Percentiles rank a stretch among this genome's conserved stretches.
These are phyloP conservation scores for Pyralis farinalis DNA, from an alignment of 2,888 invertebrate genomes.

Conservation along the genomic window DNA sequence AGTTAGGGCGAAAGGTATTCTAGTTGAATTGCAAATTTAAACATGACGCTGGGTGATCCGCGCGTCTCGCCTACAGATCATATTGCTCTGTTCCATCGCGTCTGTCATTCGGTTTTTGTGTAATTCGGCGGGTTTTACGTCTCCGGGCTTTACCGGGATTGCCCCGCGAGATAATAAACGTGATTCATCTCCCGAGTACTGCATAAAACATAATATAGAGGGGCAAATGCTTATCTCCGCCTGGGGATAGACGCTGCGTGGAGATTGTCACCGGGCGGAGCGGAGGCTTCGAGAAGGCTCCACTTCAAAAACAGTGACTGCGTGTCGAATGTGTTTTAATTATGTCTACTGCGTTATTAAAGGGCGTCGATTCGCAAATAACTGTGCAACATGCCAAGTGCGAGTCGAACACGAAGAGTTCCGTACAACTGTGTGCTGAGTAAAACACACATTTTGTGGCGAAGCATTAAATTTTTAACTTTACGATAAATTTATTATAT, in stretches of 20 bases:
- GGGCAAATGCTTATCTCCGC: background rate
- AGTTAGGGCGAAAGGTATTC: conserved; percentile 35
- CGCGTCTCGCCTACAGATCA: background rate
- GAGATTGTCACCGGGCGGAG: background rate
- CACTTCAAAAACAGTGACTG: too few species aligned
- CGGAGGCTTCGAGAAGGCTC: background rate
- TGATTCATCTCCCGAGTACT: background rate
- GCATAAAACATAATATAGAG: conserved; percentile 5
- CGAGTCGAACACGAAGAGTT: too few species aligned
- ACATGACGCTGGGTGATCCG: conserved; percentile 36
- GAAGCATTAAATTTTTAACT: too few species aligned
- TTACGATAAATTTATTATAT: too few species aligned
- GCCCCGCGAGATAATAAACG: background rate
- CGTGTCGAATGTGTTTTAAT: too few species aligned
- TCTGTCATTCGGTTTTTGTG: conserved; percentile 3
- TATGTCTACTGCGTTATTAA: too few species aligned
- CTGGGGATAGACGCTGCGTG: background rate
- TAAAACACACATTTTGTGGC: too few species aligned
- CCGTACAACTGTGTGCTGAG: too few species aligned
- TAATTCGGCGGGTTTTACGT: background rate
- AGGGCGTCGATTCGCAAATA: too few species aligned
- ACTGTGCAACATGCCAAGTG: too few species aligned
- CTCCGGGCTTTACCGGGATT: background rate
- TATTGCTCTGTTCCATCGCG: background rate
- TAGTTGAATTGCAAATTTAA: conserved; percentile 62